Conservation (phyloP, 1,140 invertebrate species). For the Aradophagus sp. region DNA sequence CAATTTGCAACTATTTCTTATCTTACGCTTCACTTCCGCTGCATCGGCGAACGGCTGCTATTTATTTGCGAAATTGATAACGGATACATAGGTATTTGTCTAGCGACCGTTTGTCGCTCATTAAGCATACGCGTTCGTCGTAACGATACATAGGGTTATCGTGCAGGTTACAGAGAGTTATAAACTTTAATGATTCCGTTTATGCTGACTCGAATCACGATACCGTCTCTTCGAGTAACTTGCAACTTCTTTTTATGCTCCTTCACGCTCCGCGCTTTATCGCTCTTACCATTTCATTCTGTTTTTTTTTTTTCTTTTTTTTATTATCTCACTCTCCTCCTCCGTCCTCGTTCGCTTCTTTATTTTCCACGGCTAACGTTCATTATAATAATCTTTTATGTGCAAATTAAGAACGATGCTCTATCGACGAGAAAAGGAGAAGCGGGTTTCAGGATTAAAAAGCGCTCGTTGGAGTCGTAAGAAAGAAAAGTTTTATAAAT, state of each 20-base stretch:
- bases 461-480: too few species aligned
- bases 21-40: constrained; percentile 2
- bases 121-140: constrained; percentile 31
- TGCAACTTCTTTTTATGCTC: constrained; percentile 15
- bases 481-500: too few species aligned
- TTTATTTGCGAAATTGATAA: constrained; percentile 23
- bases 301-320: too few species aligned
- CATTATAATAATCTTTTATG: constrained; percentile 25
- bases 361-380: constrained; percentile 15
- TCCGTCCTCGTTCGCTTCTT: too few species aligned
- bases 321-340: neutral
- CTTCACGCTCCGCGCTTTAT: constrained; percentile 18
- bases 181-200: constrained; percentile 51
- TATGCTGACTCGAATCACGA: constrained; percentile 46
- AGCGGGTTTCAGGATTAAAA: neutral
- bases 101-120: constrained; percentile 31
- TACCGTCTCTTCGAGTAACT: constrained; percentile 27
- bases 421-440: neutral
- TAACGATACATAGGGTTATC: constrained; percentile 51
- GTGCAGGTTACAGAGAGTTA: constrained; percentile 48
- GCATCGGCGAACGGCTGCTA: neutral
- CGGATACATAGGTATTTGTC: constrained; percentile 22
- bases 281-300: constrained; percentile 6
- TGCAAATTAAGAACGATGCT: constrained; percentile 15
- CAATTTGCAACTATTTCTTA: neutral